A percentile compares a stretch with the other conserved stretches of the same genome.
Evolutionary conservation across 2,888 invertebrate species (phyloP).

Genomic region (Chrysolina haemoptera): DNA sequence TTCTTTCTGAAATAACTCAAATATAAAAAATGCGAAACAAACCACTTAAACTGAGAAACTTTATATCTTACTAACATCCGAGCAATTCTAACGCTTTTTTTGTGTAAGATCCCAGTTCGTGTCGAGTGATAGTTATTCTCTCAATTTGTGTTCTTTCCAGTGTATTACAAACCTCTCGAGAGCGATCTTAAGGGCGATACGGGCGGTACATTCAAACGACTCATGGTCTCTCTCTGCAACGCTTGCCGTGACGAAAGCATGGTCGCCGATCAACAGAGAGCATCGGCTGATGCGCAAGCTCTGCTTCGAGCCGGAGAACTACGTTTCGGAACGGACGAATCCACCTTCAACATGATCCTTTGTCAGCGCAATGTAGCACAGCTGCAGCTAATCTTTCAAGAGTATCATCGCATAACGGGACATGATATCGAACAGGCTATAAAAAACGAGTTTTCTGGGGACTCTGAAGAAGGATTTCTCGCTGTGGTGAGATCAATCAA

Average conservation of each 20-base stretch:
- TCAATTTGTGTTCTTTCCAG: conserved; percentile 52
- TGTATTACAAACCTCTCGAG: conserved; percentile 55
- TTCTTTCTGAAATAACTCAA: no score
- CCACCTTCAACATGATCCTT: conserved; percentile 86
- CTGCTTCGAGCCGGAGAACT: conserved; percentile 82
- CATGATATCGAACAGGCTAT: conserved; percentile 86
- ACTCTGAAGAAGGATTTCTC: conserved; percentile 83
- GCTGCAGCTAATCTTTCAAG: conserved; percentile 69
- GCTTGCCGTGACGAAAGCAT: conserved; percentile 87
- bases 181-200: conserved; percentile 88
- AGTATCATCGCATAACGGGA: conserved; percentile 64
- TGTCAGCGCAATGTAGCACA: conserved; percentile 84
- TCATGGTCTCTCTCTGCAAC: conserved; percentile 88
- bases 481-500: conserved; percentile 87
- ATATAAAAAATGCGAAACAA: no score
- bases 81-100: conserved; percentile 3
- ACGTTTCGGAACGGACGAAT: conserved; percentile 87
- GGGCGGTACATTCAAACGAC: conserved; percentile 90
- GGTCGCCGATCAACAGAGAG: conserved; percentile 79
- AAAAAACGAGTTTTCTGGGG: conserved; percentile 88
- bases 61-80: background rate
- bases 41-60: no score
- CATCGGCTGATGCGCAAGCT: conserved; percentile 86
- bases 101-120: background rate
- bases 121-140: conserved; percentile 24